A percentile compares a stretch with the other conserved stretches of the same genome.
Conservation (phyloP, 2,113 vertebrate species). For the Periophthalmodon schlosseri region DNA sequence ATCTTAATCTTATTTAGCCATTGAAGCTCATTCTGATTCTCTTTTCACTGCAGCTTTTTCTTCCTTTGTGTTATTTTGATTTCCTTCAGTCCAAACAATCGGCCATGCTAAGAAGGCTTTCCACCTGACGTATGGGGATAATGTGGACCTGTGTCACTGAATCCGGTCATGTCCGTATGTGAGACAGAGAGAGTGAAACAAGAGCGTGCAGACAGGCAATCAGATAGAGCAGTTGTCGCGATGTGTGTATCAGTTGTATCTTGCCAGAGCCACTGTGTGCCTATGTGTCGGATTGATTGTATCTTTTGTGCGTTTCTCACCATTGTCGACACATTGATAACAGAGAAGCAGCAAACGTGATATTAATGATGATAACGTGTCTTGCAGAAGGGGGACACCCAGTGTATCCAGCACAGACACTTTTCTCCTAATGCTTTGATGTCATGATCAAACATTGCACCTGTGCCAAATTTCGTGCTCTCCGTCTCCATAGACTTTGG, state of each 20-base stretch:
- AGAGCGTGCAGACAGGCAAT: conserved; percentile 52
- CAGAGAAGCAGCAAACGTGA: conserved; percentile 41
- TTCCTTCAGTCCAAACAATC: conserved; percentile 14
- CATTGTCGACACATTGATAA: conserved; percentile 41
- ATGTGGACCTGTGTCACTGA: conserved; percentile 26
- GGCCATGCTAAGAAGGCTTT: conserved; percentile 23
- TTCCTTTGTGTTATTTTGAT: conserved; percentile 28
- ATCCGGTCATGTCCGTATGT: conserved; percentile 22
- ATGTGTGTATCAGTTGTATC: conserved; percentile 63
- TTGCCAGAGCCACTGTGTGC: conserved; percentile 33
- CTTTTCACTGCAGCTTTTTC: conserved; percentile 27
- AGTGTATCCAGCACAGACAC: conserved; percentile 45
- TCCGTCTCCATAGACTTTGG: conserved; percentile 47
- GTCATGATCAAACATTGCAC: conserved; percentile 65
- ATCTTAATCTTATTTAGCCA: conserved; percentile 78
- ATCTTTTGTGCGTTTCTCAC: conserved; percentile 53
- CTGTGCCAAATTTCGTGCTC: conserved; percentile 40
- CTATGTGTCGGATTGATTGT: conserved; percentile 49
- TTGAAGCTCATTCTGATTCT: conserved; percentile 48
- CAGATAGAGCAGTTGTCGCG: conserved; percentile 56
- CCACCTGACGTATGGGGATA: background rate
- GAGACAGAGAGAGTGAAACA: conserved; percentile 48
- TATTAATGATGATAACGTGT: conserved; percentile 57
- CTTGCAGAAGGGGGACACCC: conserved; percentile 30
- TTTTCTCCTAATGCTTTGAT: conserved; percentile 62